Base-by-base conservation (phyloP, 1,140 invertebrate species). In the Zaprionus gabonicus region DNA sequence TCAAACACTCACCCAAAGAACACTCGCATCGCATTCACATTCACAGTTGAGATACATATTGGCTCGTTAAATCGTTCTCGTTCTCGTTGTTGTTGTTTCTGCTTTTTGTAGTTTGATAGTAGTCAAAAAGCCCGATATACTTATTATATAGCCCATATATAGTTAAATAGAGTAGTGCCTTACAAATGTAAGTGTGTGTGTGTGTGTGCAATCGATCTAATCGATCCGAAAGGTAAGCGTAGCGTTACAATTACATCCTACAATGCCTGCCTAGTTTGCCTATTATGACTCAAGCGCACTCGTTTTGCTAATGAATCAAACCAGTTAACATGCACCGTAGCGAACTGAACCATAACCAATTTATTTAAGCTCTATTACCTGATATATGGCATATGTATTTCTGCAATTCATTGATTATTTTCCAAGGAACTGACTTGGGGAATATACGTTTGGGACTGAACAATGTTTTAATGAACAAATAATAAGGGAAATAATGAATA, bases 181-280 rank as follows among this genome's bases (percentile, higher is more conserved):
- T 20, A 56, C n/a, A 5, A 10, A 34, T 31, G 4, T 66, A 38
- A 10, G 23, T 58, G 25, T 17, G 23, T 27, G 49, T 65, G 25
- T 20, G 41, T 17, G 27, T 9, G 15, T 63, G 25, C 27, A 57
- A 46, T 49, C 15, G 65, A 67, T 67, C 65, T 62, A 46, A 62
- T 38, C 23, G 23, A 58, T 63, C 20, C 3, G 15, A 38, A 75
- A 75, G 72, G 72, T 75, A 75, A 75, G 72, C 72, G 72, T 75
- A 75, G 64, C 17, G 31, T 56, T 13, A 53, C 27, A 57, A 34
- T 25, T 66, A 25, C 27, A 20, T 5, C 23, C 28, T 28, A 36
- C 9, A 55, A 49, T 74, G 63, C 71, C 46, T 73, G 64, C 56
- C n/a, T 5, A 17, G 23, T 25, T 15, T 56, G 38, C 27, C 65